Evolutionary conservation across 2,888 invertebrate genomes (phyloP).

Genomic region (Leptogaster cylindrica): DNA sequence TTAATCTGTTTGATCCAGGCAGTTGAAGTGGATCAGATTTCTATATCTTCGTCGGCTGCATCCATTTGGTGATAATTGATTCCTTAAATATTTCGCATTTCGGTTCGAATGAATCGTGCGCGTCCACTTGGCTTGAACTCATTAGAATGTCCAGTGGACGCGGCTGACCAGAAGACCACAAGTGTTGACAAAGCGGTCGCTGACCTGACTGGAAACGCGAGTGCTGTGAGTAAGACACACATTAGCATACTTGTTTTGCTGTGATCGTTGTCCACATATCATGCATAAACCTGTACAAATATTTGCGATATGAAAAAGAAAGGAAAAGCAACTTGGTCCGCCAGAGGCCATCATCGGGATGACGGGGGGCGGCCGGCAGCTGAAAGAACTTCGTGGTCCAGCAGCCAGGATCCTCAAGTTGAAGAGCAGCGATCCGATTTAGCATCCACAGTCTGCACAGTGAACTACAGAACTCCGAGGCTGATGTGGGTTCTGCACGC

Average conservation of each 20-base stretch:
- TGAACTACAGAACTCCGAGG: conserved; percentile 1
- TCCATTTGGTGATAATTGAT: background rate
- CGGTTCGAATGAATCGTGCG: background rate
- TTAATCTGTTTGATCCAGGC: no score
- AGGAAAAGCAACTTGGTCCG: conserved; percentile 27
- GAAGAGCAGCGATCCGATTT: conserved; percentile 27
- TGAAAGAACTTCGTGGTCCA: background rate
- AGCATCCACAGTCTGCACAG: conserved; percentile 5
- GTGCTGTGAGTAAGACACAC: conserved; percentile 1
- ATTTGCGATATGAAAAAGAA: conserved; percentile 31
- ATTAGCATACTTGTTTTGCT: conserved; percentile 26
- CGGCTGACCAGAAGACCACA: background rate
- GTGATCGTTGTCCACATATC: conserved; percentile 29
- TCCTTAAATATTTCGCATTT: background rate
- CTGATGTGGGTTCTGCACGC: conserved; percentile 20
- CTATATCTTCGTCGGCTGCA: background rate
- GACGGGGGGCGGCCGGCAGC: background rate
- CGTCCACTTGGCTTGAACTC: background rate
- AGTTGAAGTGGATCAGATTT: background rate
- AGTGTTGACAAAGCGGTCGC: conserved; percentile 30
- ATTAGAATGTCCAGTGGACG: background rate
- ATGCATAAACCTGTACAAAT: conserved; percentile 30
- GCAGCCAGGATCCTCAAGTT: background rate
- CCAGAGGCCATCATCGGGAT: background rate
- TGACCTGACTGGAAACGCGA: conserved; percentile 9